These are phyloP conservation scores for Pogonomyrmex californicus DNA, from an alignment of 1,140 invertebrate genomes.

Conservation along the genomic window DNA sequence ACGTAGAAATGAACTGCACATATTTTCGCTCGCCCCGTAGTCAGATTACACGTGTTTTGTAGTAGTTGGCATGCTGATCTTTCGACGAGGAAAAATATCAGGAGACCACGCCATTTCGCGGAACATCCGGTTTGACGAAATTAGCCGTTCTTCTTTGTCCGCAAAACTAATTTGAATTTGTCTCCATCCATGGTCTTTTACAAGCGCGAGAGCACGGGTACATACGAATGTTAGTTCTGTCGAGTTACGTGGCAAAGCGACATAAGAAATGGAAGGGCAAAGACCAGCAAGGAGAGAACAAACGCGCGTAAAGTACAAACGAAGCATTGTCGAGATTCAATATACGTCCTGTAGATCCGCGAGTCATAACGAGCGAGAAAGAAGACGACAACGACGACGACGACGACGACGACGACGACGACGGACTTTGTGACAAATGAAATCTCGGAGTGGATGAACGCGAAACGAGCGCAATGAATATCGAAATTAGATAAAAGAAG, in stretches of 20 bases:
- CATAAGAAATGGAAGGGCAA: slow-evolving; percentile 33
- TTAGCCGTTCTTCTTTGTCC: slow-evolving; percentile 48
- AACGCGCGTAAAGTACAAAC: slow-evolving; percentile 52
- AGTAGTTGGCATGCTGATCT: background rate
- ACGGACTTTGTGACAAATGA: slow-evolving; percentile 54
- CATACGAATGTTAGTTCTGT: slow-evolving; percentile 31
- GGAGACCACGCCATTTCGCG: background rate
- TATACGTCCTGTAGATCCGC: slow-evolving; percentile 54
- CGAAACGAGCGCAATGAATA: slow-evolving; percentile 25
- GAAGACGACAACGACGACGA: background rate
- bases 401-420: background rate
- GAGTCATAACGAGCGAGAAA: slow-evolving; percentile 25
- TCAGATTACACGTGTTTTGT: background rate
- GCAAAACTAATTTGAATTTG: slow-evolving; percentile 59
- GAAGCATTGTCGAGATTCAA: slow-evolving; percentile 61
- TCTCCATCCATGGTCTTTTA: slow-evolving; percentile 20
- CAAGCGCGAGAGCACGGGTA: background rate
- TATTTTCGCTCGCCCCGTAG: background rate
- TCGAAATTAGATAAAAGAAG: slow-evolving; percentile 7
- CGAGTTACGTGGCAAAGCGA: slow-evolving; percentile 41
- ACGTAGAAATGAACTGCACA: background rate
- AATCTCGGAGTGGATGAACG: slow-evolving; percentile 26
- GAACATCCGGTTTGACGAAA: slow-evolving; percentile 42
- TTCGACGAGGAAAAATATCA: background rate
- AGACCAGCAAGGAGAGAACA: background rate